phyloP scores from a whole-genome alignment of 2,797 vertebrate species.

The Phataginus tricuspis region DNA sequence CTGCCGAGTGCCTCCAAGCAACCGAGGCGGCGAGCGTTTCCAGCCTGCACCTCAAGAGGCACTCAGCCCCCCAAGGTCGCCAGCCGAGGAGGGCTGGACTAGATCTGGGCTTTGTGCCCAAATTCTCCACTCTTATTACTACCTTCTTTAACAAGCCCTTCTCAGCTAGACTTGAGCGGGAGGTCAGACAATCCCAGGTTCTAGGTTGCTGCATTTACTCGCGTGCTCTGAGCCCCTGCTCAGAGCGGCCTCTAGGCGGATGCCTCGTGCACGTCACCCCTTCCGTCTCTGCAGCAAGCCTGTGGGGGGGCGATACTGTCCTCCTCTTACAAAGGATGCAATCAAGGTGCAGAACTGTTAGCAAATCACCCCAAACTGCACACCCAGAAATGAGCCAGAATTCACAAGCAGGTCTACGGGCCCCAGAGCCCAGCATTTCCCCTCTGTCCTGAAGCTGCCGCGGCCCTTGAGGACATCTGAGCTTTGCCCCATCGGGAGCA shows the following conservation, averaged over 20 bases:
- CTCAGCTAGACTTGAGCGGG: not conserved
- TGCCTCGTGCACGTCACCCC: too few species aligned
- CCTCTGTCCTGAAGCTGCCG: not conserved
- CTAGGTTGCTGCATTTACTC: not conserved
- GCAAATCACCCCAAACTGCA: not conserved
- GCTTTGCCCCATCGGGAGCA: accelerated
- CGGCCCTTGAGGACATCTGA: not conserved
- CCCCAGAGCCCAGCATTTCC: not conserved
- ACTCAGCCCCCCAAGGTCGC: too few species aligned
- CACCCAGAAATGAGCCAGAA: not conserved
- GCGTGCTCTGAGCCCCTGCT: accelerated
- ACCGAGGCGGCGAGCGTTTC: too few species aligned
- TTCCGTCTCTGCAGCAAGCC: not conserved
- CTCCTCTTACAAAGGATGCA: not conserved
- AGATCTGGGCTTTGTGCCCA: not conserved
- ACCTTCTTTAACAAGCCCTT: not conserved
- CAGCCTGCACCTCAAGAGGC: too few species aligned
- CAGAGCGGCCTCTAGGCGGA: too few species aligned
- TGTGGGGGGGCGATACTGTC: accelerated
- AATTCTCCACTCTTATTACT: not conserved
- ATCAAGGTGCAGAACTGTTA: not conserved
- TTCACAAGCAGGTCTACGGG: not conserved
- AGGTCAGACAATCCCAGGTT: not conserved
- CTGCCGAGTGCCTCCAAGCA: accelerated
- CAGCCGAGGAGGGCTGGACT: accelerated